Evolutionary conservation across 2,113 vertebrate genomes (phyloP).

Genomic region (Camelus dromedarius): DNA sequence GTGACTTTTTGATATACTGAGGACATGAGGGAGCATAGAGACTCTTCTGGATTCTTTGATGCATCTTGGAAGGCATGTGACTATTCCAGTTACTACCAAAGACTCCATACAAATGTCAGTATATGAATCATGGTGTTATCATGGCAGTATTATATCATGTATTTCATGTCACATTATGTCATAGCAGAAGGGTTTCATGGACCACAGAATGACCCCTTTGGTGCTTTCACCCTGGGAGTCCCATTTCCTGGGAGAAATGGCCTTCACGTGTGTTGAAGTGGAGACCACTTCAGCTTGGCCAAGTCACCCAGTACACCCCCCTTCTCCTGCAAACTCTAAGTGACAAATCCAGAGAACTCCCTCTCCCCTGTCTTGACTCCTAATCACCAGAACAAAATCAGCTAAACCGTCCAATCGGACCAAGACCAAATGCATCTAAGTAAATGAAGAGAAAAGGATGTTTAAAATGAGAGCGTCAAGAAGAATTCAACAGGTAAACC

Average conservation of each 20-base stretch:
- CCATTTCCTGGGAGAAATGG: background rate
- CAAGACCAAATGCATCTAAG: background rate
- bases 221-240: background rate
- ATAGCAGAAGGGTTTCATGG: background rate
- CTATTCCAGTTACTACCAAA: background rate
- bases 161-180: background rate
- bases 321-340: background rate
- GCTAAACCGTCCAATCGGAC: background rate
- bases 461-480: background rate
- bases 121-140: background rate
- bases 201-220: background rate
- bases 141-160: too few relatives aligned
- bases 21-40: background rate
- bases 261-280: background rate
- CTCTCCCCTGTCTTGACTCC: background rate
- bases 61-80: background rate
- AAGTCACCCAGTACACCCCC: fast-evolving
- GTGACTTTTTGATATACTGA: background rate
- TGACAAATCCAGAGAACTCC: background rate
- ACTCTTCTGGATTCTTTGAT: background rate
- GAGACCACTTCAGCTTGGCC: background rate
- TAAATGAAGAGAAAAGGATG: background rate
- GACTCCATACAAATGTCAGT: background rate
- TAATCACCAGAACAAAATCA: background rate
- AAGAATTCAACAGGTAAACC: background rate